Conservation (phyloP, 2,797 vertebrate species). For the Chaenodraco wilsoni region DNA sequence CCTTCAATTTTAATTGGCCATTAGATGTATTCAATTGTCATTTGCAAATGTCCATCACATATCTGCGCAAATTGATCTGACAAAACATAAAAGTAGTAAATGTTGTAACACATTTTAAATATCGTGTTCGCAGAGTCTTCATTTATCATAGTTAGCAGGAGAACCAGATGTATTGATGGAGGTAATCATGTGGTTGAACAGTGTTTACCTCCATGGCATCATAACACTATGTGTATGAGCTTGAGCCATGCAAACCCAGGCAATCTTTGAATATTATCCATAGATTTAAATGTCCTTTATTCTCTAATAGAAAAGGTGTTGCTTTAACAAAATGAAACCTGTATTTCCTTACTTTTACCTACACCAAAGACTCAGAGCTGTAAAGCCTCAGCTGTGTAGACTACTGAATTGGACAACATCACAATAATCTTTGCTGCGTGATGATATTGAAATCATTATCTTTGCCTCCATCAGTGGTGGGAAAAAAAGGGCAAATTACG, state of each 20-base stretch:
- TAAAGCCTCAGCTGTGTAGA: conserved; percentile 21
- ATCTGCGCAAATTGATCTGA: neutral
- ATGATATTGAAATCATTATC: conserved; percentile 29
- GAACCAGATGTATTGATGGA: conserved; percentile 24
- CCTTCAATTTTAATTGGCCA: neutral
- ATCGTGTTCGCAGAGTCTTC: neutral
- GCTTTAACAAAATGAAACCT: neutral
- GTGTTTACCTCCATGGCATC: conserved; percentile 24
- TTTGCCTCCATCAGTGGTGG: neutral
- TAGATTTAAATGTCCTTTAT: neutral
- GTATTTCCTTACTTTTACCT: neutral
- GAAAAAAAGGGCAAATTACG: conserved; percentile 10
- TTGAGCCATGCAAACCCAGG: neutral
- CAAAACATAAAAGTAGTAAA: neutral
- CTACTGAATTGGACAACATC: conserved; percentile 5
- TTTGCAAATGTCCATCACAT: neutral
- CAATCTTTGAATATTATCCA: conserved; percentile 10
- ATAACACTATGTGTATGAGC: neutral
- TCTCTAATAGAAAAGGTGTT: neutral
- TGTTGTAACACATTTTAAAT: neutral
- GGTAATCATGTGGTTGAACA: conserved; percentile 23
- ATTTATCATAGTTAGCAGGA: conserved; percentile 29
- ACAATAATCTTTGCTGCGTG: conserved; percentile 12
- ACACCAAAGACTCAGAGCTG: neutral
- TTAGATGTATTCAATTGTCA: neutral